phyloP scores from a whole-genome alignment of 1,140 invertebrate species.

The Cydia amplana region DNA sequence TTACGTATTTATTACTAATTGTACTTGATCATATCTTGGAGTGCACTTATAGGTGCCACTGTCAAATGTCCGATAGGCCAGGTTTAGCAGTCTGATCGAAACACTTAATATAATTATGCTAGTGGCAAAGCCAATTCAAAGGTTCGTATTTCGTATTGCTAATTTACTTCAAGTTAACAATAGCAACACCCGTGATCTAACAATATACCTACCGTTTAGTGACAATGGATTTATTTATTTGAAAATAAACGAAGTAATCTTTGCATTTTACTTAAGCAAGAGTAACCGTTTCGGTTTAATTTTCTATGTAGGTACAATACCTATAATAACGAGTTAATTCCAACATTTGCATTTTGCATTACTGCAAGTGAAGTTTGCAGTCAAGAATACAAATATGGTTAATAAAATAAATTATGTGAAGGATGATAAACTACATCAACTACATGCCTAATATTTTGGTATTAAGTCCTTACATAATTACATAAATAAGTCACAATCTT shows the following conservation, averaged over 20 bases:
- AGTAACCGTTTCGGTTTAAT: not conserved
- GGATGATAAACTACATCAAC: no score
- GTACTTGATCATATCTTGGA: conserved; percentile 43
- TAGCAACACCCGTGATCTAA: conserved; percentile 1
- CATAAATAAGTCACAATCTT: not conserved
- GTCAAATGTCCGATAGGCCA: not conserved
- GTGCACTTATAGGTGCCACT: conserved; percentile 21
- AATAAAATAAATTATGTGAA: no score
- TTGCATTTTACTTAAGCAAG: not conserved
- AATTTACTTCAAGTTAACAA: conserved; percentile 1
- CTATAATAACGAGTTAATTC: no score
- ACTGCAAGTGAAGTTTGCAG: no score
- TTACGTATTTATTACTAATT: conserved; percentile 64
- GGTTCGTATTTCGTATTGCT: not conserved
- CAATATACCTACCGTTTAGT: not conserved
- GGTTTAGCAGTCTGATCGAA: conserved; percentile 5
- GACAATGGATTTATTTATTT: not conserved
- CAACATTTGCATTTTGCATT: no score
- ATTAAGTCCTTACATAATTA: no score
- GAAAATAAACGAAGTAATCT: not conserved
- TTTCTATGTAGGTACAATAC: not conserved
- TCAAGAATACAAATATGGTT: no score
- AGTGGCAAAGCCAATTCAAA: conserved; percentile 32
- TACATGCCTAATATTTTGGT: no score
- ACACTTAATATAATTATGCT: conserved; percentile 12